Evolutionary conservation across 2,888 invertebrate genomes (phyloP), one percentile per base, ranked within the genome.

Genomic region (Nycteola revayana): DNA sequence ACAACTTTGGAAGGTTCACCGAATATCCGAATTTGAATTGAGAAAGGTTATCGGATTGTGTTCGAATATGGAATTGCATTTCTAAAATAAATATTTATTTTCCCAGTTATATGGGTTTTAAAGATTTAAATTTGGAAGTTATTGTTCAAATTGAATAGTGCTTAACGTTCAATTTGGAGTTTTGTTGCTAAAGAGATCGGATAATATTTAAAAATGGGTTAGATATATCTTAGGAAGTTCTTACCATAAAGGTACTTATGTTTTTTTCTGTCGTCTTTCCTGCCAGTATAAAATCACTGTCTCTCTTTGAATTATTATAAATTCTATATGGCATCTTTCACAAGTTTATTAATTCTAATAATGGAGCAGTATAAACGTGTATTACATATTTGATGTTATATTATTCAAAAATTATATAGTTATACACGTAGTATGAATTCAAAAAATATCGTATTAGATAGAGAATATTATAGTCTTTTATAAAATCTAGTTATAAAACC

Each of bases 191-290:
- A 35, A 22, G 28, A 47, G 42, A 44, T 48, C 43, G 42, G 51
- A 45, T 59, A 42, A 42, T 54, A 51, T 48, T 14, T 39, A 21
- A 38, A n/a, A 37, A 49, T 36, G 33, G 10, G 23, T 44, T 42
- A 26, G 44, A 34, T 31, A 21, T 50, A 11, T 52, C 42, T 45
- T 48, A 36, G 57, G 63, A 65, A 66, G 62, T 56, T 64, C 56
- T 21, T 21, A 21, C 3, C 61, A 48, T 47, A 53, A 32, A 41
- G 45, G 29, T 53, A 42, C 37, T 39, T 7, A 21, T 34, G 46
- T 49, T 41, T 36, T 47, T 39, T 48, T 34, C 54, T 40, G 51
- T 52, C 58, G 48, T 55, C 45, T 58, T 41, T 50, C 52, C 55
- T 53, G 60, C 47, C 58, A 60, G 50, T 63, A 53, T 57, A 37